phyloP scores from a whole-genome alignment of 2,797 vertebrate genomes.

The Carduelis carduelis region DNA sequence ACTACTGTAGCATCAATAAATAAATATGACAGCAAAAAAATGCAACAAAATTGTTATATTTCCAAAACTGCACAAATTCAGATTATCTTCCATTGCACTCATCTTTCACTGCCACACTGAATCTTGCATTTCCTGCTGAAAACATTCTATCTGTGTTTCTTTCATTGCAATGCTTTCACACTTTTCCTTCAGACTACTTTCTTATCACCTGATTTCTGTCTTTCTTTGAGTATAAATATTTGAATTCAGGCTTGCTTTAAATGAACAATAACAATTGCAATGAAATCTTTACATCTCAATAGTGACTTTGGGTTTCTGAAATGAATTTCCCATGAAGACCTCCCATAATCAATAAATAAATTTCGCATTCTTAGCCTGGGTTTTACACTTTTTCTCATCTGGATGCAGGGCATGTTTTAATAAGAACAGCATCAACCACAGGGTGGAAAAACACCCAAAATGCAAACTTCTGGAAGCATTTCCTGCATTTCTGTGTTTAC shows the following conservation, averaged over 20 bases:
- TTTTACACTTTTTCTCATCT: not conserved
- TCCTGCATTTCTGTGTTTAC: not conserved
- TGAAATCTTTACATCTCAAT: not conserved
- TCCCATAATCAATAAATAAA: not conserved
- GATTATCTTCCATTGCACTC: not conserved
- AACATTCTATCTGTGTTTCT: not conserved
- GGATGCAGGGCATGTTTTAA: not conserved
- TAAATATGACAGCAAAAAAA: not conserved
- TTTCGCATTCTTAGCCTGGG: not conserved
- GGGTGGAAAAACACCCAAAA: rapidly evolving
- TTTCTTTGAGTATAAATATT: not conserved
- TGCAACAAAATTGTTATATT: not conserved
- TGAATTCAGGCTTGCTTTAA: not conserved
- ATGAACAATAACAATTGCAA: not conserved
- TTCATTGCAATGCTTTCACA: not conserved
- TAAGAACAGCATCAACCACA: not conserved
- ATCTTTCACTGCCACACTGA: not conserved
- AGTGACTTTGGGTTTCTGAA: not conserved
- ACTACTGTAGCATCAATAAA: not conserved
- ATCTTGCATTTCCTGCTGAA: not conserved
- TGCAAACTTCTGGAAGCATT: not conserved
- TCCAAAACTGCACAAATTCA: not conserved
- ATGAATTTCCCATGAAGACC: not conserved
- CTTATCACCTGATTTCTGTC: not conserved
- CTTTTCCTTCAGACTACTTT: not conserved